Evolutionary conservation across 2,113 vertebrate species (phyloP).

Genomic region (Brevimyrus niger): DNA sequence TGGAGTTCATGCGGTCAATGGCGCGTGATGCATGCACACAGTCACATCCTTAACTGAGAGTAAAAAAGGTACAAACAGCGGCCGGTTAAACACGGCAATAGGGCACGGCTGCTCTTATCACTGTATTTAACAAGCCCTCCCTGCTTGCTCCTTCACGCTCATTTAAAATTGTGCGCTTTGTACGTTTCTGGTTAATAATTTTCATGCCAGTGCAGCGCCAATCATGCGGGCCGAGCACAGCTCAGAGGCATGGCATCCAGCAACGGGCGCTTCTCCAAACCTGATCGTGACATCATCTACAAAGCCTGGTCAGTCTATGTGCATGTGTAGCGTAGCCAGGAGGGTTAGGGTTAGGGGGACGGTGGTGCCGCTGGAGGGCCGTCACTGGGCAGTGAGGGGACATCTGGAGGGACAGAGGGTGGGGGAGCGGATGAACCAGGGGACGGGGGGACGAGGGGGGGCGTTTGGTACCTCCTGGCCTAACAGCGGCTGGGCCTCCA

Average conservation of each 20-base stretch:
- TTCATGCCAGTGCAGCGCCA: conserved; percentile 33
- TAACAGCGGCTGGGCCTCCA: conserved; percentile 84
- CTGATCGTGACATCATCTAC: not conserved
- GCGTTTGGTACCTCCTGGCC: conserved; percentile 75
- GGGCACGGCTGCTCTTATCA: not conserved
- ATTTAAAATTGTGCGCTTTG: not conserved
- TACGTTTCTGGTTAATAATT: not conserved
- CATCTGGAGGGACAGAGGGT: not conserved
- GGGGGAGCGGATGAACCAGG: not conserved
- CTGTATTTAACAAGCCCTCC: not conserved
- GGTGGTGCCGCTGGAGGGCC: not conserved
- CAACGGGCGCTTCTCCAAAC: not conserved
- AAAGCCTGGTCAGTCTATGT: not conserved
- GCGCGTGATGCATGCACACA: conserved; percentile 3
- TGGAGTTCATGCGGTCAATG: conserved; percentile 19
- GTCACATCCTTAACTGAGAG: not conserved
- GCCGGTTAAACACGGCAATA: not conserved
- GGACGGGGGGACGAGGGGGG: not conserved
- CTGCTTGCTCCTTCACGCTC: not conserved
- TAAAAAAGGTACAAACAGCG: not conserved
- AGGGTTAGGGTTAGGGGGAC: not conserved
- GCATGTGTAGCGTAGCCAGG: not conserved
- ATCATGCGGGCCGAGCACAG: conserved; percentile 24
- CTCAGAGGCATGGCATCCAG: not conserved
- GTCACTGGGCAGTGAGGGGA: not conserved